Evolutionary conservation across 2,113 vertebrate genomes (phyloP).

Genomic region (Orycteropus afer): DNA sequence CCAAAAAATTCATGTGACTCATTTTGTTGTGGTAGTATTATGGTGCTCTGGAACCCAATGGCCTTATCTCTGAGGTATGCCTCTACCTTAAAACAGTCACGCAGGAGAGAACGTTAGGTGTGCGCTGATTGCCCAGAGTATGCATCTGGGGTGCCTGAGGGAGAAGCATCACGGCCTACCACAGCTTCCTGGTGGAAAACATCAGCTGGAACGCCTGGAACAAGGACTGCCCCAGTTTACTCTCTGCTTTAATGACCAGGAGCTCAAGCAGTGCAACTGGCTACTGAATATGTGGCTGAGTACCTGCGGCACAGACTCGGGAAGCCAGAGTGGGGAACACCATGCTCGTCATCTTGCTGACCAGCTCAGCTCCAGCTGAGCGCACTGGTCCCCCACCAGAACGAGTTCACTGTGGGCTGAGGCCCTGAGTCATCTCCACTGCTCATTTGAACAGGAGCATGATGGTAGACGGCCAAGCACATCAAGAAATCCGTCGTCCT

Average conservation of each 20-base stretch:
- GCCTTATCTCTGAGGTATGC: no score
- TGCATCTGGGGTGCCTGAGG: background rate
- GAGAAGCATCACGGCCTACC: slow-evolving; percentile 88
- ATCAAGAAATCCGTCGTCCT: slow-evolving; percentile 94
- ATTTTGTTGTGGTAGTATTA: no score
- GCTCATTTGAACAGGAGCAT: slow-evolving; percentile 92
- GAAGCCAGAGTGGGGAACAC: slow-evolving; percentile 91
- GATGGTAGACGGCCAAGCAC: slow-evolving; percentile 93
- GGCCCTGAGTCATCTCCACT: slow-evolving; percentile 94
- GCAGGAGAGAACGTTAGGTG: accelerated
- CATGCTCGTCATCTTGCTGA: slow-evolving; percentile 95
- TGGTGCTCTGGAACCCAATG: no score
- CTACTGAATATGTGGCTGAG: no score
- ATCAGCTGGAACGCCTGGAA: slow-evolving; percentile 95
- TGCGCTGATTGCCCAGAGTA: background rate
- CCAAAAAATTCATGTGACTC: no score
- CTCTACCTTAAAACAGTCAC: background rate
- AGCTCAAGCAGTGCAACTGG: slow-evolving; percentile 92
- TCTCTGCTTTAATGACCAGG: slow-evolving; percentile 94
- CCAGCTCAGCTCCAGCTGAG: slow-evolving; percentile 93
- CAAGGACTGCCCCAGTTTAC: slow-evolving; percentile 94
- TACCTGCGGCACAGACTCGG: no score
- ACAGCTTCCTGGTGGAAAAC: slow-evolving; percentile 95
- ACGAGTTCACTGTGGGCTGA: slow-evolving; percentile 95
- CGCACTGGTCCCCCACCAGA: slow-evolving; percentile 94